Conservation (phyloP, 2,888 invertebrate species). For the Dendrolimus houi region DNA sequence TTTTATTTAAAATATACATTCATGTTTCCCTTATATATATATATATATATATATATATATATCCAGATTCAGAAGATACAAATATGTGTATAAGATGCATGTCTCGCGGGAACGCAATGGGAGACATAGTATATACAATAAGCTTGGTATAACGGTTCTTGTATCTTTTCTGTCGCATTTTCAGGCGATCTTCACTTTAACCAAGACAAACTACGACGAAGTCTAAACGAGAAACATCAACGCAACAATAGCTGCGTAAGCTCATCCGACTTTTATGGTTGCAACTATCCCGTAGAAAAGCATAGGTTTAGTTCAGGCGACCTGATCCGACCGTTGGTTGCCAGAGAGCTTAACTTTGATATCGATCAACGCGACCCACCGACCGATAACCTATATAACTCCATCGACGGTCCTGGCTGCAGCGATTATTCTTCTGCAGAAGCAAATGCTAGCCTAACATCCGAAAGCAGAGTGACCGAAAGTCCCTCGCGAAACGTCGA, state of each 20-base stretch:
- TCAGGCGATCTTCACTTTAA: conserved; percentile 65
- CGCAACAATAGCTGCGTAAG: conserved; percentile 72
- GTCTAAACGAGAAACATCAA: conserved; percentile 70
- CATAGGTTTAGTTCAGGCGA: conserved; percentile 70
- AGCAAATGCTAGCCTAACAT: conserved; percentile 38
- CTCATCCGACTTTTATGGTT: conserved; percentile 72
- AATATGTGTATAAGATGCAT: too few relatives aligned
- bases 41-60: too few relatives aligned
- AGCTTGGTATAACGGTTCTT: too few relatives aligned
- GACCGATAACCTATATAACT: conserved; percentile 57
- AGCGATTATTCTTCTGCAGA: conserved; percentile 52
- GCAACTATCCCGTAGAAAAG: conserved; percentile 71
- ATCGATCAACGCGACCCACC: conserved; percentile 47
- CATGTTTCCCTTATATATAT: too few relatives aligned
- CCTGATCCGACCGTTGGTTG: conserved; percentile 61
- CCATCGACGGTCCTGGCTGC: conserved; percentile 50
- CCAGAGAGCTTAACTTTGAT: conserved; percentile 60
- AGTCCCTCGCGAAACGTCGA: conserved; percentile 85
- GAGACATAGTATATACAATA: too few relatives aligned
- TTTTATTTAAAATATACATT: too few relatives aligned
- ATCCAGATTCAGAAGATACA: too few relatives aligned
- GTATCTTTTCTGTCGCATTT: conserved; percentile 6
- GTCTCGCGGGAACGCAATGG: too few relatives aligned
- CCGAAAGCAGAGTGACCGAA: conserved; percentile 59
- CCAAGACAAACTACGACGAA: conserved; percentile 63